Evolutionary conservation across 2,797 vertebrate species (phyloP), one percentile per base, ranked within the genome.

Genomic region (Sarcophilus harrisii): DNA sequence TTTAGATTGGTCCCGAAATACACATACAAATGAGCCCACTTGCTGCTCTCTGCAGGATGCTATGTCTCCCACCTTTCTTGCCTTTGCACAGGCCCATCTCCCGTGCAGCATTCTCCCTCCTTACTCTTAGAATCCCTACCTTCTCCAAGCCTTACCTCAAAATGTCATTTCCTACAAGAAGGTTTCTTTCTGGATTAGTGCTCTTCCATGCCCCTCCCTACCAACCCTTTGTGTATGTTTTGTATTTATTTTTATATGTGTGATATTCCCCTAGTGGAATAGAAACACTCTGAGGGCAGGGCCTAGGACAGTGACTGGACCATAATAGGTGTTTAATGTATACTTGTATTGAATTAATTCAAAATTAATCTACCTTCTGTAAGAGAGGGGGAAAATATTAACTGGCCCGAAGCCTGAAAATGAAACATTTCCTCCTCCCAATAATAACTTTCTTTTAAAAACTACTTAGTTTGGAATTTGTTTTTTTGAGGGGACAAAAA

Each of bases 381-480:
- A 21, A 24, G 5, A 1, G 38, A 45, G n/a, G 24, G n/a, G 38
- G 45, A 38, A 81, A 73, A 38, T 18, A 73, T 73, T 12, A 18
- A n/a, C 62, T 2, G 4, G 18, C 66, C 38, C 24, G 66, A 81
- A 58, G 0, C 55, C 93, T 55, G 62, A 93, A 95, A 96, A 57
- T 55, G 87, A 94, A 62, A 91, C 91, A 96, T 66, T 93, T 97
- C 94, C 45, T 24, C 87, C 93, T 92, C 14, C 89, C 18, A 1
- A 0, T 58, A 92, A 94, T 94, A 38, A 91, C 66, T 81, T 81
- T 38, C 32, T 81, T 81, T 73, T 95, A 60, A 94, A 29, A 95
- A 95, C 89, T 92, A 38, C 73, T 81, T 81, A 87, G 24, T 95
- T 90, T 89, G 29, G 87, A 96, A 90, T 38, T 97, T 96, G 94